Conservation (phyloP, 2,797 vertebrate genomes). For the Selene dorsalis region DNA sequence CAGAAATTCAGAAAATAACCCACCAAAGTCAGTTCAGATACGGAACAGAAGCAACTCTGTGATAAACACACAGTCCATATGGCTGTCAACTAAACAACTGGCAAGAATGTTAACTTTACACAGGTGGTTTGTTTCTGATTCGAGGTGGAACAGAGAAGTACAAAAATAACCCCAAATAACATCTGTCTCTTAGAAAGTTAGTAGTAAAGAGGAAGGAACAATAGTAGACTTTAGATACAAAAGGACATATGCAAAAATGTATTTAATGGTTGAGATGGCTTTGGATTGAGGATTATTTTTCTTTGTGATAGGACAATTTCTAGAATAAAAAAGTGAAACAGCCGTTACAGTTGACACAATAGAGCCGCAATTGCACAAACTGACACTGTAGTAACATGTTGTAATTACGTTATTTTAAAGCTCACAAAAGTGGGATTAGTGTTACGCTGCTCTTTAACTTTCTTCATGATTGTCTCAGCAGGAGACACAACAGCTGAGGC, state of each 20-base stretch:
- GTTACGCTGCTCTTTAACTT: not conserved
- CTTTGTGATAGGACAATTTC: too few relatives aligned
- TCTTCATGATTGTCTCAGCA: not conserved
- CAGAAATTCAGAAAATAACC: constrained; percentile 51
- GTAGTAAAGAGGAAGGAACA: not conserved
- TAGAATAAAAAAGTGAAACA: not conserved
- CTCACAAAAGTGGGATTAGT: not conserved
- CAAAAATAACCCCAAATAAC: constrained; percentile 1
- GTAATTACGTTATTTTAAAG: not conserved
- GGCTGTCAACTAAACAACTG: constrained; percentile 67
- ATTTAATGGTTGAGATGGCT: not conserved
- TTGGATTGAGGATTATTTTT: not conserved
- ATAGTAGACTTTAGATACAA: not conserved
- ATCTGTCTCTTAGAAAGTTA: not conserved
- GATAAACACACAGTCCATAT: constrained; percentile 68
- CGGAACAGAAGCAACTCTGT: constrained; percentile 59
- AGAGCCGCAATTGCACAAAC: not conserved
- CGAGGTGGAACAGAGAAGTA: constrained; percentile 13
- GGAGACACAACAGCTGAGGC: not conserved
- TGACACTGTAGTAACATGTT: too few relatives aligned
- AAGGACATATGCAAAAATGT: not conserved
- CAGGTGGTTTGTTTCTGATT: constrained; percentile 50
- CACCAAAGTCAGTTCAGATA: constrained; percentile 52
- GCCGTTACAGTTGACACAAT: not conserved
- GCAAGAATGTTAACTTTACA: constrained; percentile 56